Evolutionary conservation across 2,797 vertebrate genomes (phyloP).

Genomic region (Gobionotothen gibberifrons): DNA sequence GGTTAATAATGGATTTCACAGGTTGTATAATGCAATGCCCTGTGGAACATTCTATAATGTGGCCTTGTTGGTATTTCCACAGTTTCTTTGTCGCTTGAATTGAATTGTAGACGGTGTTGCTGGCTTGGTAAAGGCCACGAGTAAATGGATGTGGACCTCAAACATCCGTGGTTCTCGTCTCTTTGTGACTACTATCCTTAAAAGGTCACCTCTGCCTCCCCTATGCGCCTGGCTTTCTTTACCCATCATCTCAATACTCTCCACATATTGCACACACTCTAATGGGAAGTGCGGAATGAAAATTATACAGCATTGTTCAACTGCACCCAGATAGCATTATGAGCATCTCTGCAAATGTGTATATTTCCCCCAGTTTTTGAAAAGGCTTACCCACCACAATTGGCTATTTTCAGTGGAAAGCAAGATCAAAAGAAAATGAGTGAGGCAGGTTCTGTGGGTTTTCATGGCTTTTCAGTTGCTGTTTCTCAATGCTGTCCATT

Average conservation of each 20-base stretch:
- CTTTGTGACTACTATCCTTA: slow-evolving; percentile 46
- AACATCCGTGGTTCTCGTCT: slow-evolving; percentile 40
- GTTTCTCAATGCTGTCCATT: slow-evolving; percentile 50
- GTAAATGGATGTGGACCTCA: slow-evolving; percentile 58
- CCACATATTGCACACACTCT: not conserved
- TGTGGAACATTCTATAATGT: not conserved
- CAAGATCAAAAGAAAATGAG: slow-evolving; percentile 35
- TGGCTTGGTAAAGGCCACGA: slow-evolving; percentile 55
- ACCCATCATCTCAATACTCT: slow-evolving; percentile 9
- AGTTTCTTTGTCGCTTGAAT: slow-evolving; percentile 11
- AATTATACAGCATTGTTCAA: slow-evolving; percentile 30
- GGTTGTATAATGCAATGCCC: slow-evolving; percentile 22
- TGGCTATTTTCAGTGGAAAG: slow-evolving; percentile 15
- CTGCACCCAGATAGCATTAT: not conserved
- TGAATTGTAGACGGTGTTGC: slow-evolving; percentile 40
- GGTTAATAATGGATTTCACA: slow-evolving; percentile 12
- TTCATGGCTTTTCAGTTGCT: slow-evolving; percentile 31
- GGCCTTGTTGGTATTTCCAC: slow-evolving; percentile 32
- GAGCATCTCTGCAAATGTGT: slow-evolving; percentile 20
- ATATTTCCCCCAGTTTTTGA: slow-evolving; percentile 15
- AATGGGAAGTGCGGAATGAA: slow-evolving; percentile 15
- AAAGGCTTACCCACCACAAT: slow-evolving; percentile 27
- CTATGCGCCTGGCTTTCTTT: slow-evolving; percentile 8
- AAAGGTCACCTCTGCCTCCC: slow-evolving; percentile 64
- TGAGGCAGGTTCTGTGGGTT: slow-evolving; percentile 31